Conservation (phyloP, 2,888 invertebrate genomes). For the Flexamia atlantica region DNA sequence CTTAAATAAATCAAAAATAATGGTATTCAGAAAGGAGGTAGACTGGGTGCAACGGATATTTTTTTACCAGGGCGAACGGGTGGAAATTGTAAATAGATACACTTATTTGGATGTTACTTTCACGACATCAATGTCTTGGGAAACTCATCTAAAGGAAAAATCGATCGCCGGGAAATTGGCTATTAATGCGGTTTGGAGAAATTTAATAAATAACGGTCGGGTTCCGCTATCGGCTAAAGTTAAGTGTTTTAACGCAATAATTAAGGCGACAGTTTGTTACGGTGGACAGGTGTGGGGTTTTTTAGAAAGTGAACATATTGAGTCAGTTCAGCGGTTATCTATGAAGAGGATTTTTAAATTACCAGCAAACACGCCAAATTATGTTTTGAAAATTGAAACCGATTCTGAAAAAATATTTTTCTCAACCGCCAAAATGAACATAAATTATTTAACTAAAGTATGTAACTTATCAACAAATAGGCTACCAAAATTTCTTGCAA, state of each 20-base stretch:
- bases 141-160: constrained; percentile 18
- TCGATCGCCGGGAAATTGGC: constrained; percentile 5
- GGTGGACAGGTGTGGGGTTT: constrained; percentile 51
- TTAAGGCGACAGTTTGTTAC: constrained; percentile 57
- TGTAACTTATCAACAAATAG: no score
- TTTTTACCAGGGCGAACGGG: constrained; percentile 1
- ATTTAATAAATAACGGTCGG: constrained; percentile 21
- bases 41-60: neutral
- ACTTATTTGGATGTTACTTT: constrained; percentile 42
- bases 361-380: constrained; percentile 54
- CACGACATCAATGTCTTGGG: neutral
- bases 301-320: constrained; percentile 24
- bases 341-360: constrained; percentile 56
- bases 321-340: constrained; percentile 37
- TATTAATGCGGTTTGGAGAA: constrained; percentile 17
- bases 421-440: neutral
- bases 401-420: constrained; percentile 10
- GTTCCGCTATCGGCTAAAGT: constrained; percentile 2
- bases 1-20: constrained; percentile 67
- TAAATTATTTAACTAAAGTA: neutral
- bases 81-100: constrained; percentile 30
- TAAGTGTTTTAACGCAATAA: constrained; percentile 57
- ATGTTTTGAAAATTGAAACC: constrained; percentile 58
- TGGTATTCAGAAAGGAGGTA: constrained; percentile 63
- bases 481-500: no score